These are phyloP conservation scores for Oeneis ivallda DNA, from an alignment of 2,888 invertebrate species.

Conservation along the genomic window DNA sequence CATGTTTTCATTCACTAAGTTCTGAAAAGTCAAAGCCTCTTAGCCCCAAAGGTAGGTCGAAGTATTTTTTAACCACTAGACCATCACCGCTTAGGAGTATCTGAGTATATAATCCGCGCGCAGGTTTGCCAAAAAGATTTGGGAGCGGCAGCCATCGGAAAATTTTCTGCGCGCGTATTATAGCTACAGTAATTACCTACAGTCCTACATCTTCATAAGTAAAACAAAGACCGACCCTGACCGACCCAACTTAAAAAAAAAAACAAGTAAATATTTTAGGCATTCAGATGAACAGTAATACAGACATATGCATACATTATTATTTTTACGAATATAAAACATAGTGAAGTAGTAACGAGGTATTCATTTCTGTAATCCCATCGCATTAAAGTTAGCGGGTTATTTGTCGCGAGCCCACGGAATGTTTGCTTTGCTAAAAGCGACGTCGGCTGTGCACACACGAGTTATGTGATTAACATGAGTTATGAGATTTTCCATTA, in stretches of 20 bases:
- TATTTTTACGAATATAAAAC: neutral
- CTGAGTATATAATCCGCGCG: too few relatives aligned
- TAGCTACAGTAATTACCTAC: too few relatives aligned
- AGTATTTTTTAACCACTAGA: too few relatives aligned
- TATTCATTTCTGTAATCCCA: slow-evolving; percentile 24
- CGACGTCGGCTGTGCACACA: slow-evolving; percentile 49
- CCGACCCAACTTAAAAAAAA: too few relatives aligned
- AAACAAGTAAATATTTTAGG: neutral
- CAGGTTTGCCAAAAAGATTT: too few relatives aligned
- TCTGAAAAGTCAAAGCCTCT: neutral
- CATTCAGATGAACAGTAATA: too few relatives aligned
- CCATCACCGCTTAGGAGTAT: too few relatives aligned
- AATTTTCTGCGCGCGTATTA: too few relatives aligned
- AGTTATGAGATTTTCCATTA: slow-evolving; percentile 36
- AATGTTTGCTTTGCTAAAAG: slow-evolving; percentile 61
- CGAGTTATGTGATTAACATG: slow-evolving; percentile 51
- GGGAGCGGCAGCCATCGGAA: too few relatives aligned
- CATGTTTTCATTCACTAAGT: neutral
- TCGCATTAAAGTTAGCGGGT: slow-evolving; percentile 42
- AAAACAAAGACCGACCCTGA: too few relatives aligned
- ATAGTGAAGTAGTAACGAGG: neutral
- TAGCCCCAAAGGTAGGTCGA: too few relatives aligned
- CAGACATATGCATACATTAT: neutral
- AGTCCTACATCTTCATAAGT: too few relatives aligned
- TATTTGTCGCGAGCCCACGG: slow-evolving; percentile 40